Base-by-base conservation (phyloP, 2,888 invertebrate species). In the Hermaeophaga mercurialis region DNA sequence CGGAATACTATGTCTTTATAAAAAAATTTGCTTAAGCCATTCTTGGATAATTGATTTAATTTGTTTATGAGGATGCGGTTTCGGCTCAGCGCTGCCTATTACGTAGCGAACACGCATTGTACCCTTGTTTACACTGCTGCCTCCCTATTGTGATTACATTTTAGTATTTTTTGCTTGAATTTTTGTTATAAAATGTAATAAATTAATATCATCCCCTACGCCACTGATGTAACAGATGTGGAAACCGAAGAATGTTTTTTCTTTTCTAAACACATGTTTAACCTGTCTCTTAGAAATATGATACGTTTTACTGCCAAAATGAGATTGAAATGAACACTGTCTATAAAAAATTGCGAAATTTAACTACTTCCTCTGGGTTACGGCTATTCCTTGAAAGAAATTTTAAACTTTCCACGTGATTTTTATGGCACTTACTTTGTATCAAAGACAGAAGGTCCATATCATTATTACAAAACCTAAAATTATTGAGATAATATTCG, bases 201-300 rank as follows among this genome's bases (percentile, higher is more conserved):
- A 28, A 3, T 28, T 28, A 7, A 28, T 22, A 36, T 17, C 36
- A 17, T 15, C 9, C 3, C 5, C 9, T 36, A 36, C 12, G 36
- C 9, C 15, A 3, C 7, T 36, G 36, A 6, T 17, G 8, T 18
- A 56, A 56, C 56, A 56, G 56, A 56, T 56, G 56, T 52, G 52
- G 22, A 6, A 31, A 17, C 15, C 8, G 26, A 47, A 36, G 47
- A 22, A 39, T 52, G 26, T 39, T 26, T 52, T 44, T 47, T 47
- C 26, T 26, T 38, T 56, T 52, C 33, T 18, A 33, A 24, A 36
- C 53, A 44, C 52, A 56, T 50, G 59, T 61, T 55, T 43, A 61
- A 61, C 62, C 58, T 58, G 62, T 44, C 58, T 48, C 28, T 17
- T n/a, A 36, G 62, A 58, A 60, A 62, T 47, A 50, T 38, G 59